Base-by-base conservation (phyloP, 1,140 invertebrate genomes). In the Alviniconcha marisindica region DNA sequence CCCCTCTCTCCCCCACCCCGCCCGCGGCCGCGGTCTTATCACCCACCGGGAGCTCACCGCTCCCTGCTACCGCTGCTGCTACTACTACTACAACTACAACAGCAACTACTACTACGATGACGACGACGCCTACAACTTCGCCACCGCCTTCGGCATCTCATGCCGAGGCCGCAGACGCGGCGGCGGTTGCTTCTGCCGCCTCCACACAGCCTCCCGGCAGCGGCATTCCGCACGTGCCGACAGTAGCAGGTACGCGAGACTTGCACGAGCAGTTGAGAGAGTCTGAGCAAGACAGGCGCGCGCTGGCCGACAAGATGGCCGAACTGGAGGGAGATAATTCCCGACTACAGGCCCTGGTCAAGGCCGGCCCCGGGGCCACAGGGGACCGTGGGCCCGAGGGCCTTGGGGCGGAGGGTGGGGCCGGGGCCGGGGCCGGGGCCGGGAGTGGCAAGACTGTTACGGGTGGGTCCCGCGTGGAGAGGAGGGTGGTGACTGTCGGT, bases 181-280 rank as follows among this genome's bases (percentile, higher is more conserved):
- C n/a, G n/a, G n/a, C n/a, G n/a, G 4, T 28, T 36, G 18, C 76
- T 48, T 31, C 76, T 48, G 14, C 42, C 44, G 1, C n/a, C 76
- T 1, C 77, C 36, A 38, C 7, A 63, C 81, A 71, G 74, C 54
- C 60, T 1, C 76, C 63, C 38, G 24, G 56, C 5, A 18, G 63
- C 63, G 80, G 73, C 31, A 73, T 36, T 82, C 76, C 66, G 54
- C 63, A 79, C 93, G 94, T 88, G 94, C 94, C 42, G 38, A 42
- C n/a, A n/a, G n/a, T n/a, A n/a, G n/a, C n/a, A n/a, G 28, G 38
- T 38, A 36, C 28, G 69, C 69, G 2, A 24, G 69, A 28, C 38
- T 31, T 33, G 69, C 69, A n/a, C n/a, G n/a, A n/a, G n/a, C n/a
- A n/a, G n/a, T n/a, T n/a, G n/a, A n/a, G n/a, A n/a, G n/a, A n/a